These are phyloP conservation scores for Halocynthia aurantium DNA, from an alignment of 23 tunicate species.

Conservation along the genomic window DNA sequence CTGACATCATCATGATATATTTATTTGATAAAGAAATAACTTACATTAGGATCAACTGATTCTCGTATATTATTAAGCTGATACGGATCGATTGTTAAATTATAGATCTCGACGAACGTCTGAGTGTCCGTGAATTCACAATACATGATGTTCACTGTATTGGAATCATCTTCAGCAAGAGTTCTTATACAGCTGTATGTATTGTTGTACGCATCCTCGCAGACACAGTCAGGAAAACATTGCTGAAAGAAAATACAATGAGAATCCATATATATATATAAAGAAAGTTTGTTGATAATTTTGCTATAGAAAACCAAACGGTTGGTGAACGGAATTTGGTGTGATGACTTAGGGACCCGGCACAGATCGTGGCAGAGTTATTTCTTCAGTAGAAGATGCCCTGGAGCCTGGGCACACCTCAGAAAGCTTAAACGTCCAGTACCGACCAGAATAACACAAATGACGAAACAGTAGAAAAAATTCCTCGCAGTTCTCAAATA, in stretches of 20 bases:
- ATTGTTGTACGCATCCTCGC: constrained; percentile 98
- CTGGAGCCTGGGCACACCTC: too few relatives aligned
- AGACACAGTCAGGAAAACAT: constrained; percentile 97
- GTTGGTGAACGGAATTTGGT: too few relatives aligned
- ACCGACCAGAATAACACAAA: too few relatives aligned
- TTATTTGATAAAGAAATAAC: neutral
- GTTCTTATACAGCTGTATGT: constrained; percentile 96
- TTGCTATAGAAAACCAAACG: too few relatives aligned
- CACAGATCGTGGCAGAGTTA: too few relatives aligned
- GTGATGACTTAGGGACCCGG: too few relatives aligned
- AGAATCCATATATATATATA: neutral
- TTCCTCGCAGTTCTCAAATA: too few relatives aligned
- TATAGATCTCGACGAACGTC: constrained; percentile 84
- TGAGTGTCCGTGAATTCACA: constrained; percentile 92
- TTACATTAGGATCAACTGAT: constrained; percentile 75
- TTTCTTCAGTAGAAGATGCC: too few relatives aligned
- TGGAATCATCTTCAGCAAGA: constrained; percentile 12
- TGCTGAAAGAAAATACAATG: constrained; percentile 38
- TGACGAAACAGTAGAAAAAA: too few relatives aligned
- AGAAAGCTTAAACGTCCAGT: too few relatives aligned
- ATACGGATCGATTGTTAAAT: constrained; percentile 67
- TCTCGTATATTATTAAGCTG: constrained; percentile 68
- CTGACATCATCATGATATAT: too few relatives aligned
- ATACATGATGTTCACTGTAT: constrained; percentile 57
- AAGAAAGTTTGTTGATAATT: neutral